phyloP scores from a whole-genome alignment of 2,888 invertebrate species.

The Eucera pruinosa region DNA sequence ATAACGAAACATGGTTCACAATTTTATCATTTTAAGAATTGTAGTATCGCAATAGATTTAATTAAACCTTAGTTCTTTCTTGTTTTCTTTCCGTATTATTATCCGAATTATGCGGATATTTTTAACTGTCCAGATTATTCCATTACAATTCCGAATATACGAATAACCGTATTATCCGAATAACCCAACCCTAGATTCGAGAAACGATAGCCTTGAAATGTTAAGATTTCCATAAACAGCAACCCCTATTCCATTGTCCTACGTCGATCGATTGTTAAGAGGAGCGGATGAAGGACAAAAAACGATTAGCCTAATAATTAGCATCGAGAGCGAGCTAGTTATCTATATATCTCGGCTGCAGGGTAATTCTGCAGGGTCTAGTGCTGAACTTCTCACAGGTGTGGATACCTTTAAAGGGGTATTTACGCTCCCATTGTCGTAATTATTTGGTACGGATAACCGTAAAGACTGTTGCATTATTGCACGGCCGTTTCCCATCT shows the following conservation, averaged over 20 bases:
- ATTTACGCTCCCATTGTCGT: constrained; percentile 73
- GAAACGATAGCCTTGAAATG: not conserved
- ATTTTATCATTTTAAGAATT: no score
- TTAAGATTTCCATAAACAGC: not conserved
- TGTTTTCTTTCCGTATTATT: no score
- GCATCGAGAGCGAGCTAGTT: constrained; percentile 60
- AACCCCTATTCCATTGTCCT: not conserved
- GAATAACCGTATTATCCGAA: no score
- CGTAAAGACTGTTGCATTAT: constrained; percentile 72
- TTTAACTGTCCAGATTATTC: no score
- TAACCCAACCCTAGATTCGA: no score
- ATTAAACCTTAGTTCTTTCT: no score
- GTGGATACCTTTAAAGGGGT: constrained; percentile 70
- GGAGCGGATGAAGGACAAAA: constrained; percentile 16
- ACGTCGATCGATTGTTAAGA: no score
- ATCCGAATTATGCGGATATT: no score
- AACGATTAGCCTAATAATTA: constrained; percentile 61
- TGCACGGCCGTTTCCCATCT: constrained; percentile 53
- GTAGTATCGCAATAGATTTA: no score
- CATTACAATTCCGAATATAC: no score
- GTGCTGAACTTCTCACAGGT: constrained; percentile 51
- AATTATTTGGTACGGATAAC: constrained; percentile 72
- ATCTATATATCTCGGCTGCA: no score
- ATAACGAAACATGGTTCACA: no score
- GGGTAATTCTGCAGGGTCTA: constrained; percentile 27